Evolutionary conservation across 2,888 invertebrate species (phyloP), one percentile per base, ranked within the genome.

Genomic region (Zootermopsis nevadensis): DNA sequence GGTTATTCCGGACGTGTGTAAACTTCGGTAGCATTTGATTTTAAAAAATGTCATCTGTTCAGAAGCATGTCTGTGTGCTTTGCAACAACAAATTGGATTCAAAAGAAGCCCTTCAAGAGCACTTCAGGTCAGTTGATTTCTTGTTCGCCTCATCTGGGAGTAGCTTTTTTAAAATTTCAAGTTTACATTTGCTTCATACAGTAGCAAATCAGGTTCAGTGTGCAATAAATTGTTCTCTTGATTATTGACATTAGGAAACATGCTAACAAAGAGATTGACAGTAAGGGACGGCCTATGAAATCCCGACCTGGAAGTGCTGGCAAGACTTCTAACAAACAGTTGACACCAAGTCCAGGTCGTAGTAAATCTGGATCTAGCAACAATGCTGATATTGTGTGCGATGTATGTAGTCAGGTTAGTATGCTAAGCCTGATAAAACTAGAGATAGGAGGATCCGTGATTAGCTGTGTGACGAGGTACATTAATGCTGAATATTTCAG

Each of bases 211-310:
- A 30, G 38, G 53, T 67, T 67, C 33, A 27, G 30, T 35, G 4
- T 81, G n/a, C 24, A 55, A 35, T 79, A 76, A 31, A 1, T 55
- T 53, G 24, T 19, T 15, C n/a, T 53, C 79, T 72, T 81, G 3
- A 35, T 74, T 76, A 33, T 79, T 72, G 48, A 19, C 80, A 79
- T 35, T 77, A 93, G 93, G 86, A 92, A 93, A 89, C 93, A 93
- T 89, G 93, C 92, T 0, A 92, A 93, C 87, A 92, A 92, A 79
- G 91, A 91, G 86, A 93, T 92, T 86, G 92, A 93, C 87, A 89
- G 89, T 72, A 90, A 89, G 83, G 89, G 91, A 12, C 87, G 86
- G 79, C 83, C 83, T 42, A 84, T 84, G 42, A 85, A 84, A 30
- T 66, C 80, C 27, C 55, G 31, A 55, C 10, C 69, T 38, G 31